Evolutionary conservation across 2,888 invertebrate species (phyloP).

Genomic region (Melanophora roralis): DNA sequence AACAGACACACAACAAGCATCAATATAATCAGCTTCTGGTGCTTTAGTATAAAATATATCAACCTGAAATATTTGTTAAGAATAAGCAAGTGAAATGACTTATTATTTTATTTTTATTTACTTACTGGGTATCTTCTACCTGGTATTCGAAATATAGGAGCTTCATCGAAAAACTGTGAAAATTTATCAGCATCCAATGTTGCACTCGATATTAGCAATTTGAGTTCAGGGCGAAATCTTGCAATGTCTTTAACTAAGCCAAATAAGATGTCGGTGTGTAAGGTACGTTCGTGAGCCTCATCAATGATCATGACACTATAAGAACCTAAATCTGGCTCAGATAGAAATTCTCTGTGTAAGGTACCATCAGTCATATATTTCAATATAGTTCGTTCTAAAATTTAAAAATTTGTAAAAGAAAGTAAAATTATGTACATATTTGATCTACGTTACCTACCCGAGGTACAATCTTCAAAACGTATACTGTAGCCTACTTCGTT

Average conservation of each 20-base stretch:
- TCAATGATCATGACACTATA: constrained; percentile 99
- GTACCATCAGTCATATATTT: constrained; percentile 99
- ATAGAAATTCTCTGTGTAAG: constrained; percentile 95
- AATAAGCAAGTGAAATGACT: background rate
- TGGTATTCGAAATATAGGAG: constrained; percentile 97
- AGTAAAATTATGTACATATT: background rate
- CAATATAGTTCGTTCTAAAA: constrained; percentile 89
- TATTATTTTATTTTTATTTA: background rate
- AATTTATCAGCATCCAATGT: constrained; percentile 99
- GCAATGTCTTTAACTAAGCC: constrained; percentile 98
- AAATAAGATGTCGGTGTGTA: constrained; percentile 98
- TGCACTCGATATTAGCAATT: constrained; percentile 97
- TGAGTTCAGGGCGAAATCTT: constrained; percentile 94
- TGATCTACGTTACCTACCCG: constrained; percentile 73
- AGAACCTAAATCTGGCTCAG: constrained; percentile 96
- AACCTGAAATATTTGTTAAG: constrained; percentile 74
- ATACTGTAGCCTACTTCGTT: constrained; percentile 94
- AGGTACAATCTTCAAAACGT: constrained; percentile 99
- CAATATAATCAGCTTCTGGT: constrained; percentile 99
- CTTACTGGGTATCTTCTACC: constrained; percentile 94
- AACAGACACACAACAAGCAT: constrained; percentile 97
- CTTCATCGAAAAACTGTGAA: constrained; percentile 98
- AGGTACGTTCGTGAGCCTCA: constrained; percentile 98
- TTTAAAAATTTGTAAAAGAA: background rate
- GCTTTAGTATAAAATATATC: constrained; percentile 99